Percentiles rank a stretch among this genome's conserved stretches.
phyloP scores from a whole-genome alignment of 2,113 vertebrate species.

The Lamprologus ornatipinnis region DNA sequence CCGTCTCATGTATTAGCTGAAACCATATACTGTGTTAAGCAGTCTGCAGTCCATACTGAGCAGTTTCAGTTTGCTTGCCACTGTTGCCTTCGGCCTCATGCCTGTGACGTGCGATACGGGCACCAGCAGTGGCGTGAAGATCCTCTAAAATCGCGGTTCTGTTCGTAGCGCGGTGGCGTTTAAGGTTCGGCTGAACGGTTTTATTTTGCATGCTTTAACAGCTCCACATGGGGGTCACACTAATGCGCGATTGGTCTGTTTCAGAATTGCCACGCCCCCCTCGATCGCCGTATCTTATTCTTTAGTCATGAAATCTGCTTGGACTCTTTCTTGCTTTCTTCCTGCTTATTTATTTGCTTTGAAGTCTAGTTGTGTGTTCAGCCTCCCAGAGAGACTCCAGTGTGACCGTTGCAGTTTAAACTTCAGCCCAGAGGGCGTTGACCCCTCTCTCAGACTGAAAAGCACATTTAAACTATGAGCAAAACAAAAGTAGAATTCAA shows the following conservation, averaged over 20 bases:
- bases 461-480: not conserved
- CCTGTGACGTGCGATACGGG: constrained; percentile 20
- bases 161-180: not conserved
- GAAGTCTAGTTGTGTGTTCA: not conserved
- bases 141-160: not conserved
- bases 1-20: not conserved
- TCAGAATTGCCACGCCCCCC: not conserved
- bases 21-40: not conserved
- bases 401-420: not conserved
- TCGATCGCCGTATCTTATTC: fast-evolving
- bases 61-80: constrained; percentile 2
- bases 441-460: not conserved
- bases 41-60: not conserved
- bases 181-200: not conserved
- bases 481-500: constrained; percentile 17
- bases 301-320: not conserved
- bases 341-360: not conserved
- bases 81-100: constrained; percentile 46
- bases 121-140: not conserved
- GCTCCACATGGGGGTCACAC: not conserved
- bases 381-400: not conserved
- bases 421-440: not conserved
- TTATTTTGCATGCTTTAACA: not conserved
- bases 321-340: not conserved
- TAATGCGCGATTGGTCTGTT: not conserved